A percentile compares a stretch with the other conserved stretches of the same genome.
phyloP scores from a whole-genome alignment of 2,113 vertebrate genomes.

The Carollia perspicillata region DNA sequence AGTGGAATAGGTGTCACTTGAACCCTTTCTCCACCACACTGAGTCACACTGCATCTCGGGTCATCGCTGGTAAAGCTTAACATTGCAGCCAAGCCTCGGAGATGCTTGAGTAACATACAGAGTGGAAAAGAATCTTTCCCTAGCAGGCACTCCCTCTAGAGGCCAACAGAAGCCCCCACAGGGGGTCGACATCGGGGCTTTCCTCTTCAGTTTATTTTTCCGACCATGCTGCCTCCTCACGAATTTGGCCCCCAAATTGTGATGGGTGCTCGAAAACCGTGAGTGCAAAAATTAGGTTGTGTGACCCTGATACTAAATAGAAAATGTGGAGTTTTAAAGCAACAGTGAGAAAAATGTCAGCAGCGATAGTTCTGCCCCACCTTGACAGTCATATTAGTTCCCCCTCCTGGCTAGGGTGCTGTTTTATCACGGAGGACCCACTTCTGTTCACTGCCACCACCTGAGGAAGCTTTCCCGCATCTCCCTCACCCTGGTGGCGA shows the following conservation, averaged over 20 bases:
- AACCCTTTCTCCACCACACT: neutral
- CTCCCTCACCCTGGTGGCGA: neutral
- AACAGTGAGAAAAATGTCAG: neutral
- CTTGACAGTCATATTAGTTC: neutral
- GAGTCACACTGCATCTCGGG: neutral
- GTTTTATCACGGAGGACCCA: neutral
- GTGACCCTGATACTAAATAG: neutral
- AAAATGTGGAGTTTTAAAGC: neutral
- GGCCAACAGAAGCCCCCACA: neutral
- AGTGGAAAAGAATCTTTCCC: neutral
- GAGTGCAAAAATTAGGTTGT: neutral
- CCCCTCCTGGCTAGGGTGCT: neutral
- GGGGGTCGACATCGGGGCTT: neutral
- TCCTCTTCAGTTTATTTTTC: neutral
- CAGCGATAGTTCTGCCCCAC: neutral
- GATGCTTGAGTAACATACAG: neutral
- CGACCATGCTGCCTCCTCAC: neutral
- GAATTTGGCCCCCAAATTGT: neutral
- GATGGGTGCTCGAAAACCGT: neutral
- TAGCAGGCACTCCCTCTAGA: neutral
- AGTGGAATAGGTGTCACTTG: neutral
- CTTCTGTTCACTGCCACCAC: neutral
- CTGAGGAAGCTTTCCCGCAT: neutral
- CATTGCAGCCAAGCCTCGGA: neutral
- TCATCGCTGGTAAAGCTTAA: neutral